These are phyloP conservation scores for Percopsis omiscomaycus DNA, from an alignment of 2,797 vertebrate genomes.

Conservation along the genomic window DNA sequence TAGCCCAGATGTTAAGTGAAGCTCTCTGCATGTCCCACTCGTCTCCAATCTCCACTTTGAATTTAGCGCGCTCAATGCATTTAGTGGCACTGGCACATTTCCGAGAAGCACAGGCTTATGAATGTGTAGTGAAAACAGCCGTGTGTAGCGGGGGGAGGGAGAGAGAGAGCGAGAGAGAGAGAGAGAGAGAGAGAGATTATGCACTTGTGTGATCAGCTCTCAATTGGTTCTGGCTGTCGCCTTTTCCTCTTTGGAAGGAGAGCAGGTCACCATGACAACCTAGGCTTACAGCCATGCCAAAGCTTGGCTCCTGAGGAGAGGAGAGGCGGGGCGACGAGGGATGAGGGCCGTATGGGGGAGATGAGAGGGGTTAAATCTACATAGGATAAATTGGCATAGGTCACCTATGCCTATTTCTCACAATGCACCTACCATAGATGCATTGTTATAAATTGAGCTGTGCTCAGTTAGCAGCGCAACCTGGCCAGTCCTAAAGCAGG, in stretches of 20 bases:
- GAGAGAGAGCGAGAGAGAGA: background rate
- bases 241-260: constrained; percentile 49
- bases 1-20: background rate
- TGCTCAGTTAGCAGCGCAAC: constrained; percentile 3
- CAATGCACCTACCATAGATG: too few relatives aligned
- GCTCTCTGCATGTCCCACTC: background rate
- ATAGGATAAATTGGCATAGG: background rate
- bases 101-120: constrained; percentile 21
- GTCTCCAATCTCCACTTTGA: constrained; percentile 48
- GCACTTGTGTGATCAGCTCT: constrained; percentile 19
- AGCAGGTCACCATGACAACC: constrained; percentile 70
- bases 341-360: constrained; percentile 21
- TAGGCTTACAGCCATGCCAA: constrained; percentile 48
- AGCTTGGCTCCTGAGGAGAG: constrained; percentile 44
- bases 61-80: constrained; percentile 56
- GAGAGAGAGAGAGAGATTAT: constrained; percentile 17
- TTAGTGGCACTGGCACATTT: constrained; percentile 21
- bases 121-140: background rate
- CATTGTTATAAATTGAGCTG: constrained; percentile 12
- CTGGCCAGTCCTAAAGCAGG: too few relatives aligned
- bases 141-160: background rate
- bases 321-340: constrained; percentile 15
- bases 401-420: too few relatives aligned
- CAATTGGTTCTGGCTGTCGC: constrained; percentile 38
- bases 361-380: background rate